Evolutionary conservation across 2,797 vertebrate species (phyloP).

Genomic region (Myotis findleyi): DNA sequence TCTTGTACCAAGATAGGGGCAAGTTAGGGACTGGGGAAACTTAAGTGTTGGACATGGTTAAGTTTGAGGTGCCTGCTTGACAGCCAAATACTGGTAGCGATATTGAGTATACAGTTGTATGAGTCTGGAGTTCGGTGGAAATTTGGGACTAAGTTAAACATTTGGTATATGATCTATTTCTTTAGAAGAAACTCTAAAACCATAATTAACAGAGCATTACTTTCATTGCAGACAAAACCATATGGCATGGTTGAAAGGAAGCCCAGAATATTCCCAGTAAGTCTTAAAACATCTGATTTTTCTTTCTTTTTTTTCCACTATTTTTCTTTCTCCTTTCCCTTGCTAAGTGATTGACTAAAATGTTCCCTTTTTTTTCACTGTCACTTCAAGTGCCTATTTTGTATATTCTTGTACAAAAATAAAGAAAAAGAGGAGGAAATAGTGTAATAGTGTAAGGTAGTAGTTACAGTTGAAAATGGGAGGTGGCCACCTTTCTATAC

Average conservation of each 20-base stretch:
- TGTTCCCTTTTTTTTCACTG: constrained; percentile 18
- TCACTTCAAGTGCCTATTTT: constrained; percentile 37
- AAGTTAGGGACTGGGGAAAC: background rate
- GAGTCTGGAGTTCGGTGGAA: constrained; percentile 26
- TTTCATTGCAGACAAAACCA: constrained; percentile 88
- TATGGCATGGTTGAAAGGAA: constrained; percentile 89
- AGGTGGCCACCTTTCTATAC: background rate
- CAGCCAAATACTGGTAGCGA: background rate
- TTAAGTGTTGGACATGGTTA: constrained; percentile 17
- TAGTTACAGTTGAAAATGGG: background rate
- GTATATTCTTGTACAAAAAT: background rate
- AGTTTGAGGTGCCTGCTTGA: constrained; percentile 38
- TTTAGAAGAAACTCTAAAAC: constrained; percentile 62
- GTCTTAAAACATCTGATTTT: constrained; percentile 80
- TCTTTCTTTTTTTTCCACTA: constrained; percentile 29
- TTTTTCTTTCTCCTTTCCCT: background rate
- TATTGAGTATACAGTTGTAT: constrained; percentile 37
- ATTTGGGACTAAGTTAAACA: constrained; percentile 43
- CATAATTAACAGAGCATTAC: constrained; percentile 64
- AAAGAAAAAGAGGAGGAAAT: background rate
- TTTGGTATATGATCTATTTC: background rate
- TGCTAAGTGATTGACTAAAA: constrained; percentile 33
- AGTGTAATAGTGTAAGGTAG: background rate
- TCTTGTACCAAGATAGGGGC: background rate
- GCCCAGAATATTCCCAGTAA: constrained; percentile 92